Evolutionary conservation across 2,113 vertebrate genomes (phyloP).

Genomic region (Alligator mississippiensis): DNA sequence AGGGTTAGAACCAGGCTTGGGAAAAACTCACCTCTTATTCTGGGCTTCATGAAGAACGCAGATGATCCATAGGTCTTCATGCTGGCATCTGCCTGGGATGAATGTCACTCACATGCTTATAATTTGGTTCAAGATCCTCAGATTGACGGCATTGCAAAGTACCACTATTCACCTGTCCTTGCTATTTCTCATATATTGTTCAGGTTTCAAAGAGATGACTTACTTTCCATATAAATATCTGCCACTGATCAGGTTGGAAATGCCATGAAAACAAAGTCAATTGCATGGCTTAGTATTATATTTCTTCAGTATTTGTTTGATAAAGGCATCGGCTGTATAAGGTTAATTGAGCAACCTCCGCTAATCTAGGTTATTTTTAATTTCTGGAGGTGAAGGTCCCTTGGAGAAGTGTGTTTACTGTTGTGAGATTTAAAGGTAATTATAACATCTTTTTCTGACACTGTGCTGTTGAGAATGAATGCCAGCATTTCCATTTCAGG

Average conservation of each 20-base stretch:
- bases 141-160: accelerated
- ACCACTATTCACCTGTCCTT: accelerated
- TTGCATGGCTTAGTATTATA: not conserved
- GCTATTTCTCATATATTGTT: accelerated
- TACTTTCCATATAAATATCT: not conserved
- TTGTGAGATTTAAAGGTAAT: constrained; percentile 54
- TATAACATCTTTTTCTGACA: constrained; percentile 49
- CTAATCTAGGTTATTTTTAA: constrained; percentile 43
- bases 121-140: not conserved
- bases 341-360: not conserved
- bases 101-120: not conserved
- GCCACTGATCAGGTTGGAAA: not conserved
- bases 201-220: accelerated
- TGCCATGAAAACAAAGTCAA: not conserved
- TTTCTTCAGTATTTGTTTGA: not conserved
- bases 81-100: not conserved
- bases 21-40: not conserved
- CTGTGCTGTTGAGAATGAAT: constrained; percentile 32
- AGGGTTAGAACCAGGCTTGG: not conserved
- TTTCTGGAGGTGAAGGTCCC: constrained; percentile 30
- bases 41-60: not conserved
- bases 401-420: not conserved
- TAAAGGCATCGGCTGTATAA: not conserved
- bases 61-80: not conserved
- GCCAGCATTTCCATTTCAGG: constrained; percentile 60